A percentile compares a stretch with the other conserved stretches of the same genome.
Conservation (phyloP, 2,797 vertebrate genomes). For the Enteromius afrohamiltoni region DNA sequence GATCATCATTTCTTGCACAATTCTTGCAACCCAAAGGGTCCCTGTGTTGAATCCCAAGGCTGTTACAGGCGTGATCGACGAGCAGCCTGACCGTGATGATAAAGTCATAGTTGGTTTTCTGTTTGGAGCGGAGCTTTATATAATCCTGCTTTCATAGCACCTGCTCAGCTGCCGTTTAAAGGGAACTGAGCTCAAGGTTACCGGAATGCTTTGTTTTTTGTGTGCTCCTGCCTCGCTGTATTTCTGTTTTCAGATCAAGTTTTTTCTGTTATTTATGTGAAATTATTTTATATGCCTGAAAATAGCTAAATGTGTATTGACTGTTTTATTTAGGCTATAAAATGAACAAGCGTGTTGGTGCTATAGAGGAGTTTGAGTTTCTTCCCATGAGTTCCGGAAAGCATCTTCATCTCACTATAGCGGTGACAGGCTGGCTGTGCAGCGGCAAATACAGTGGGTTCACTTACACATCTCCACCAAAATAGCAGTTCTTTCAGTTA, state of each 20-base stretch:
- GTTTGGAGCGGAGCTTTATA: background rate
- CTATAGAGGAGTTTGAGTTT: constrained; percentile 96
- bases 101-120: background rate
- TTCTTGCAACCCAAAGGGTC: background rate
- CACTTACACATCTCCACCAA: background rate
- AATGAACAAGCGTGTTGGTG: constrained; percentile 97
- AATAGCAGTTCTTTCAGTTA: background rate
- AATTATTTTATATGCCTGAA: background rate
- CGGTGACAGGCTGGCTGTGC: constrained; percentile 94
- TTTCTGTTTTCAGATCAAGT: background rate
- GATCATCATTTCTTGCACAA: no score
- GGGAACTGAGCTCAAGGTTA: constrained; percentile 16
- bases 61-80: background rate
- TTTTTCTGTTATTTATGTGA: background rate
- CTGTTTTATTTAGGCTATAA: constrained; percentile 87
- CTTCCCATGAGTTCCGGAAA: constrained; percentile 88
- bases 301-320: background rate
- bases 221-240: background rate
- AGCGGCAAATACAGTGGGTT: constrained; percentile 90
- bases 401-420: constrained; percentile 90
- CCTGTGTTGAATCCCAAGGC: background rate
- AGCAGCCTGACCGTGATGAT: background rate
- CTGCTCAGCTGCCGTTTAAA: background rate
- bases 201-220: background rate
- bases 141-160: background rate